Evolutionary conservation across 1,140 invertebrate species (phyloP), one percentile per base, ranked within the genome.

Genomic region (Aleiodes sp.): DNA sequence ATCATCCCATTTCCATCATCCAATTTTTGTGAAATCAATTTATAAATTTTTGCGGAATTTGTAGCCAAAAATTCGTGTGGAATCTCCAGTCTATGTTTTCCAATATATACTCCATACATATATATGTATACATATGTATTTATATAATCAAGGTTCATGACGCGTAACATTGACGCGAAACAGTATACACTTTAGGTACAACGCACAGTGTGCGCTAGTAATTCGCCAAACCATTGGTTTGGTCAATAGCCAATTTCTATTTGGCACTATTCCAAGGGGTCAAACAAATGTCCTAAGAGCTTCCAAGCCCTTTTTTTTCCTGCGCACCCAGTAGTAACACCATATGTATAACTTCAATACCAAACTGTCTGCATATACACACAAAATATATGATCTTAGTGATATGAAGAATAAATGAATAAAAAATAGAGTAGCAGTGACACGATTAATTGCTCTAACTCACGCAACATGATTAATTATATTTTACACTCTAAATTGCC

Each of bases 181-280:
- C 56, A 59, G 7, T 4, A 70, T 76, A 74, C 75, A 78, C 77
- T 70, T 75, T 74, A 76, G 72, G 74, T 77, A 78, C 75, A 75
- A 65, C 46, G 64, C 70, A 67, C 57, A 60, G 68, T 64, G 43
- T 33, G 65, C 52, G 57, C 41, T 76, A 74, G 80, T 83, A 82
- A 85, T 84, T 84, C 82, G 80, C 78, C 78, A 79, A 59, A 82
- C 76, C 80, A 83, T 80, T 82, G 81, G 78, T 80, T 83, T 82
- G 82, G 82, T 84, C 80, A 84, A 85, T 83, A 80, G 82, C 84
- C 81, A 84, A 84, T 85, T 85, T 76, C 81, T 82, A 84, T 80
- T 85, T 86, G 83, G 84, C 83, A 72, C 52, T 14, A 37, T 52
- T 84, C 84, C 84, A 86, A 81, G 76, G 70, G 76, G 71, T 75